phyloP scores from a whole-genome alignment of 2,797 vertebrate genomes.

The Acrossocheilus wenchowensis region DNA sequence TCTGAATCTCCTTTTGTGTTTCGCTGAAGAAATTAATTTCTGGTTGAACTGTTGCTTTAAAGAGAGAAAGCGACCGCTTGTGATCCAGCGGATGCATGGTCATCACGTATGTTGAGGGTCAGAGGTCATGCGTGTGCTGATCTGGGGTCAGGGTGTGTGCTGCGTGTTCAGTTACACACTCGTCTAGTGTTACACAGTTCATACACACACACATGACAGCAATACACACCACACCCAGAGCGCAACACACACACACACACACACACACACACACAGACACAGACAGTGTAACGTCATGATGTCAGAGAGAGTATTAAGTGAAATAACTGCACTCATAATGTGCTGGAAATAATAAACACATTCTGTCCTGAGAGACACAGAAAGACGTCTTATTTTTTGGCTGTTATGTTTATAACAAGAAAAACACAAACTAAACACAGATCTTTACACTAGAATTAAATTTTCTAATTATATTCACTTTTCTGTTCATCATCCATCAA shows the following conservation, averaged over 20 bases:
- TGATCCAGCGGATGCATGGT: background rate
- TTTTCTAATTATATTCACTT: background rate
- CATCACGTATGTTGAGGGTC: slow-evolving; percentile 2
- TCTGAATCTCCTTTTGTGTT: background rate
- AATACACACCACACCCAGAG: background rate
- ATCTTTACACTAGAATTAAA: background rate
- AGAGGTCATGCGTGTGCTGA: slow-evolving; percentile 1
- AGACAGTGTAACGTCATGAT: background rate
- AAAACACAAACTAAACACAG: too few relatives aligned
- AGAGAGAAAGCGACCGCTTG: background rate
- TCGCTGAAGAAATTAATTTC: background rate
- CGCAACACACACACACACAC: background rate
- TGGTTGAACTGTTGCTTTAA: background rate
- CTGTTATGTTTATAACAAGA: too few relatives aligned
- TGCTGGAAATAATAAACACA: background rate
- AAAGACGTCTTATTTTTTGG: too few relatives aligned
- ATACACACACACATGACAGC: background rate
- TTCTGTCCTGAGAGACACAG: background rate
- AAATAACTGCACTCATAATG: background rate
- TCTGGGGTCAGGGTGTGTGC: background rate
- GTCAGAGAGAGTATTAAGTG: background rate
- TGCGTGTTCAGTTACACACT: slow-evolving; percentile 8
- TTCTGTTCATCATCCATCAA: too few relatives aligned
- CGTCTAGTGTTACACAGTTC: background rate
- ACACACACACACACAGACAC: background rate